Conservation (phyloP, 1,140 invertebrate genomes). For the Sycophaga agraensis region DNA sequence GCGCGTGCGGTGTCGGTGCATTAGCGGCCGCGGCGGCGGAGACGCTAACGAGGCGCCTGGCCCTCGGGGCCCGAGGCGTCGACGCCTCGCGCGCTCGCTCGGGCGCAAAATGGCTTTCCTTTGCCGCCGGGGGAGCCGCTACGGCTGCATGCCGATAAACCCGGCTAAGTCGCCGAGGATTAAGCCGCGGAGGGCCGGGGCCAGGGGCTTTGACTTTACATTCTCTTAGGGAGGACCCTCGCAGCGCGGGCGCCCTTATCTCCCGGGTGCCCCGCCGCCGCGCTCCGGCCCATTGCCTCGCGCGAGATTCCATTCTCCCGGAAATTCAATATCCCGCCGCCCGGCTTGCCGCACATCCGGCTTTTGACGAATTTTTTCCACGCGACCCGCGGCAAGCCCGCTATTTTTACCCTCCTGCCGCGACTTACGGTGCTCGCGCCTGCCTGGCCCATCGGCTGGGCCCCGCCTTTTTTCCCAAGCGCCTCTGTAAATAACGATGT, state of each 20-base stretch:
- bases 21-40: neutral
- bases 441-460: too few species aligned
- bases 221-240: neutral
- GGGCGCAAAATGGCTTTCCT: slow-evolving; percentile 8
- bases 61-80: neutral
- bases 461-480: too few species aligned
- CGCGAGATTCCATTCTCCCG: neutral
- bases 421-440: too few species aligned
- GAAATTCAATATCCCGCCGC: neutral
- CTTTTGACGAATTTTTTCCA: neutral
- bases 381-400: too few species aligned
- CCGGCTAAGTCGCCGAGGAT: slow-evolving; percentile 7
- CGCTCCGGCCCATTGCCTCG: too few species aligned
- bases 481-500: too few species aligned
- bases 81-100: neutral
- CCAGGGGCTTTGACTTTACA: slow-evolving; percentile 18
- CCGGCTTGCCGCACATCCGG: neutral
- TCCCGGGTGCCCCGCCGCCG: too few species aligned
- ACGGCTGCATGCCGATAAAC: slow-evolving; percentile 3
- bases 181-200: neutral
- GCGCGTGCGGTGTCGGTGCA: too few species aligned
- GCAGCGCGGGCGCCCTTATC: too few species aligned
- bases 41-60: slow-evolving; percentile 13
- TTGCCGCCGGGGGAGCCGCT: slow-evolving; percentile 4
- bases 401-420: too few species aligned